Percentiles rank a stretch among this genome's conserved stretches.
Conservation (phyloP, 2,797 vertebrate species). For the Microctenopoma steveboyesi region DNA sequence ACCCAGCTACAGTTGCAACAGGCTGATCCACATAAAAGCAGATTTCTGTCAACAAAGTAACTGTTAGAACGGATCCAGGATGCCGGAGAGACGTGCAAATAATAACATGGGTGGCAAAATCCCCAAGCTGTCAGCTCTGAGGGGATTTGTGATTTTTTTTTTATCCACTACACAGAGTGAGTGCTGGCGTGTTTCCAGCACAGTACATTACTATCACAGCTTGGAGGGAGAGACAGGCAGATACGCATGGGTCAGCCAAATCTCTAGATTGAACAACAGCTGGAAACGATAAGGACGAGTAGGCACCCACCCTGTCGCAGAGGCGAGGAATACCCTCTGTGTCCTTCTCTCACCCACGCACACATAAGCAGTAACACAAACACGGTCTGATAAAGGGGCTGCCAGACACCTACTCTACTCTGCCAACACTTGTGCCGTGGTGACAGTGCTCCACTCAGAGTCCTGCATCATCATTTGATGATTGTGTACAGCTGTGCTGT, state of each 20-base stretch:
- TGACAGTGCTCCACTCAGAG: background rate
- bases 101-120: constrained; percentile 66
- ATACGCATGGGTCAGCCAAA: constrained; percentile 63
- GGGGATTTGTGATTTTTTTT: constrained; percentile 66
- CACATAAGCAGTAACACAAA: background rate
- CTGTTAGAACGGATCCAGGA: constrained; percentile 26
- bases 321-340: constrained; percentile 15
- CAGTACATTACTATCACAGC: constrained; percentile 68
- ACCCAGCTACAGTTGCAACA: constrained; percentile 1
- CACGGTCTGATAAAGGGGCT: background rate
- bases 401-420: too few species aligned
- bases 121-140: constrained; percentile 70
- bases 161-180: constrained; percentile 57
- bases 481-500: background rate
- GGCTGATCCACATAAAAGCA: constrained; percentile 21
- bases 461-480: constrained; percentile 7
- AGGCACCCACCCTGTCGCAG: constrained; percentile 14
- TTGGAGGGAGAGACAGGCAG: constrained; percentile 48
- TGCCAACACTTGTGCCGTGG: too few species aligned
- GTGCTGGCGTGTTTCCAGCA: constrained; percentile 66
- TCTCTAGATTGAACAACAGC: constrained; percentile 69
- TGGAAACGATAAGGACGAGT: constrained; percentile 53
- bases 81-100: constrained; percentile 49
- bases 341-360: background rate
- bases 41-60: constrained; percentile 44